Percentiles rank a stretch among this genome's conserved stretches.
These are phyloP conservation scores for Myotis daubentonii DNA, from an alignment of 2,797 vertebrate species.

Conservation along the genomic window DNA sequence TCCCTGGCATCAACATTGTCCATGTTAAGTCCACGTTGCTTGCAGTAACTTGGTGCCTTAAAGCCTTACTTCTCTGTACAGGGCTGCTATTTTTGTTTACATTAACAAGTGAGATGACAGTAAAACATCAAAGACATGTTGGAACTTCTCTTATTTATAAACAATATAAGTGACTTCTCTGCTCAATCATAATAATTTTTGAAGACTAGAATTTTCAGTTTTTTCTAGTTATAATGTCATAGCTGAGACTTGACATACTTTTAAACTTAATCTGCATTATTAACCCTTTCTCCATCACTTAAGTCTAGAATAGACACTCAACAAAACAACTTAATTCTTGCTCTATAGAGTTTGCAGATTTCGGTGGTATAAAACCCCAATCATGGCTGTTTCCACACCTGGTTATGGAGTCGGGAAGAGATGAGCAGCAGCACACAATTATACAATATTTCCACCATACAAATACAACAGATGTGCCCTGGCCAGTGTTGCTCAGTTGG, in stretches of 20 bases:
- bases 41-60: background rate
- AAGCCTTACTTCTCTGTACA: too few relatives aligned
- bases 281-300: background rate
- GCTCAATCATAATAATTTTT: background rate
- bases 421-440: background rate
- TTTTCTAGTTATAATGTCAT: background rate
- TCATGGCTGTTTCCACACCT: background rate
- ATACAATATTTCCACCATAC: accelerated
- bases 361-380: background rate
- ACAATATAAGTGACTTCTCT: background rate
- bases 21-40: accelerated
- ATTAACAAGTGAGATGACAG: background rate
- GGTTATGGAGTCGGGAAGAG: too few relatives aligned
- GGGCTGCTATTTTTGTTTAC: background rate
- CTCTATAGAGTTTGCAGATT: background rate
- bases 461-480: background rate
- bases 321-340: background rate
- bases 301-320: background rate
- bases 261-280: background rate
- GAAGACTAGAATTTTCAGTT: background rate
- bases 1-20: accelerated
- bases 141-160: background rate
- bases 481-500: background rate
- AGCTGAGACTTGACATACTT: background rate
- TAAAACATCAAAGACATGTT: background rate